Evolutionary conservation across 2,888 invertebrate genomes (phyloP), one percentile per base, ranked within the genome.

Genomic region (Sesia bembeciformis): DNA sequence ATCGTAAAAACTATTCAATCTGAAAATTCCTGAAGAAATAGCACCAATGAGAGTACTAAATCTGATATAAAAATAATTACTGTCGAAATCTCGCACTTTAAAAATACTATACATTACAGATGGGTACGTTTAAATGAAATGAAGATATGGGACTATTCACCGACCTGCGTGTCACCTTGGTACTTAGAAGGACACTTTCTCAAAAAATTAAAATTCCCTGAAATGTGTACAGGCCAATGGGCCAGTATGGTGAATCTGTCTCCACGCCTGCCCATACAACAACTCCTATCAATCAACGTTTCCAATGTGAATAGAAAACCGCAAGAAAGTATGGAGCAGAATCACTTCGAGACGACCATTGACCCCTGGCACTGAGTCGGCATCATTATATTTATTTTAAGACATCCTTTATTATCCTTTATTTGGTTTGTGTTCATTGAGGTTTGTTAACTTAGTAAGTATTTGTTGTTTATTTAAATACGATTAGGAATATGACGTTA

Each of bases 211-310:
- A 92, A 92, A 56, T 94, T 94, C 63, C 92, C 93, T 40, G 93
- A 93, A 60, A 90, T 95, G 0, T 95, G 95, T 68, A 91, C 94
- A 4, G 94, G 94, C 0, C 94, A 94, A 64, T 95, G 94, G 94
- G 94, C 94, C 39, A 94, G 94, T 62, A 94, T 94, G 94, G 91
- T 92, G 41, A 93, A 93, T 63, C 79, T 94, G 3, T 90, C 93
- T 0, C 93, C 94, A 0, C 83, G 94, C 50, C 74, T 94, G 7
- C 92, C 94, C 0, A 81, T 94, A 60, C 87, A 90, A 55, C 90
- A 90, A 53, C 76, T 90, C 0, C 61, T 90, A 40, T 87, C 90
- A 3, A 75, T 90, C 5, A 90, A 90, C 59, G 84, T 90, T 3
- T 82, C 89, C 7, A 46, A 46, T 46, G 89, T 90, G 3, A 90